These are phyloP conservation scores for Andrena minutula DNA, from an alignment of 2,888 invertebrate species.

Conservation along the genomic window DNA sequence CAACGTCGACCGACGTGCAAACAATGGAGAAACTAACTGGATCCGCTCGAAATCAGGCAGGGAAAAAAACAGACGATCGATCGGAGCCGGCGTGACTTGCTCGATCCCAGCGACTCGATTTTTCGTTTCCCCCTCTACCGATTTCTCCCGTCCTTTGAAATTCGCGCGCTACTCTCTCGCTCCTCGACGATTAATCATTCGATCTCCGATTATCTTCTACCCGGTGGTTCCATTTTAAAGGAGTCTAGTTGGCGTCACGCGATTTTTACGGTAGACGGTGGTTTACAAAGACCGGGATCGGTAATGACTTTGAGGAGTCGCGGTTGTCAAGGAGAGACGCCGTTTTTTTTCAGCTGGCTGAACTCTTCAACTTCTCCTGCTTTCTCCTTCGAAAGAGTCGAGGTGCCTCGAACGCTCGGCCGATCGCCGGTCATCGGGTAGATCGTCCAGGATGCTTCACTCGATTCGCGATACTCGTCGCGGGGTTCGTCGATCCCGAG, in stretches of 20 bases:
- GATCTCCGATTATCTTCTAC: neutral
- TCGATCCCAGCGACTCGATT: neutral
- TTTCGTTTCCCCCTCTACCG: slow-evolving; percentile 1
- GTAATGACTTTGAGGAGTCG: neutral
- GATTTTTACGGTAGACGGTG: neutral
- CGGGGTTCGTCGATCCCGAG: slow-evolving; percentile 6
- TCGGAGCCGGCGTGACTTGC: slow-evolving; percentile 16
- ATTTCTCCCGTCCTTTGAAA: slow-evolving; percentile 26
- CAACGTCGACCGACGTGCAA: neutral
- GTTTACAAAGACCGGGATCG: neutral
- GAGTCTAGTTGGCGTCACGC: neutral
- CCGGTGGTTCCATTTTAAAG: neutral
- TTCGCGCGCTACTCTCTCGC: neutral
- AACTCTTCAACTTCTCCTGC: slow-evolving; percentile 54
- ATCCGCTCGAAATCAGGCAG: slow-evolving; percentile 1
- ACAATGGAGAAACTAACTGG: neutral
- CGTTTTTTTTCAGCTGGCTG: slow-evolving; percentile 22
- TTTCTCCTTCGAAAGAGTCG: slow-evolving; percentile 66
- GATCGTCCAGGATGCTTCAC: slow-evolving; percentile 9
- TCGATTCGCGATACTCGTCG: neutral
- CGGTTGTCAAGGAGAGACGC: neutral
- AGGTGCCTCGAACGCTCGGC: slow-evolving; percentile 38
- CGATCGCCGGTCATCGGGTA: slow-evolving; percentile 1
- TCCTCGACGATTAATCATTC: neutral
- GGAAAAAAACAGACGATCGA: slow-evolving; percentile 8